Evolutionary conservation across 2,113 vertebrate genomes (phyloP).

Genomic region (Nerophis lumbriciformis): DNA sequence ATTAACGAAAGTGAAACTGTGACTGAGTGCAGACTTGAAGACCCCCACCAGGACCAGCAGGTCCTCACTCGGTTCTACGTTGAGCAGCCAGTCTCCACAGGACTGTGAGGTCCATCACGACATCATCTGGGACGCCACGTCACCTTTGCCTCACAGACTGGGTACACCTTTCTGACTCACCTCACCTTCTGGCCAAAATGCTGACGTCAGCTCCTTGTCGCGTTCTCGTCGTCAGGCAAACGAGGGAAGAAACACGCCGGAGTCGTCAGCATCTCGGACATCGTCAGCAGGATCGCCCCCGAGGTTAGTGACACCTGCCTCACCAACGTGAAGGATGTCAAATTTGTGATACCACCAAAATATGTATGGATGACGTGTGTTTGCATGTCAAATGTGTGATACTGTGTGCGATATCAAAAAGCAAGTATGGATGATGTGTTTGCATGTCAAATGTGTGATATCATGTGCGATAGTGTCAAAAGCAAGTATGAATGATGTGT

Average conservation of each 20-base stretch:
- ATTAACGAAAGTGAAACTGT: too few species aligned
- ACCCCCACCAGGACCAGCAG: slow-evolving; percentile 57
- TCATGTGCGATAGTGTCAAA: too few species aligned
- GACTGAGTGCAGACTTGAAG: slow-evolving; percentile 53
- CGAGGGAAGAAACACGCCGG: slow-evolving; percentile 57
- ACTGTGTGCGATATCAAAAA: too few species aligned
- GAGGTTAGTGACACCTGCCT: slow-evolving; percentile 73
- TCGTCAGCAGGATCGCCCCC: slow-evolving; percentile 90
- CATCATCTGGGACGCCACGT: slow-evolving; percentile 73
- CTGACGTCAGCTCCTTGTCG: neutral
- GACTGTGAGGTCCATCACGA: slow-evolving; percentile 67
- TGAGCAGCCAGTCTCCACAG: slow-evolving; percentile 56
- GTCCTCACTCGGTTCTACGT: slow-evolving; percentile 17
- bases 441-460: too few species aligned
- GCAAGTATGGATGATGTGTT: too few species aligned
- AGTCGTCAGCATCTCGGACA: slow-evolving; percentile 82
- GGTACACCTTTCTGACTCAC: slow-evolving; percentile 24
- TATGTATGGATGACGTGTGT: too few species aligned
- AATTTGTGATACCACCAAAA: neutral
- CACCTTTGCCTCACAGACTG: slow-evolving; percentile 51
- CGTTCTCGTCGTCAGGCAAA: slow-evolving; percentile 61
- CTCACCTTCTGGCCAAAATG: too few species aligned
- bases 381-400: too few species aligned
- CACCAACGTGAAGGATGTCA: too few species aligned
- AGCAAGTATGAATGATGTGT: too few species aligned